Conservation (phyloP, 64 coral and sea anemone species). For the Platygyra sinensis region DNA sequence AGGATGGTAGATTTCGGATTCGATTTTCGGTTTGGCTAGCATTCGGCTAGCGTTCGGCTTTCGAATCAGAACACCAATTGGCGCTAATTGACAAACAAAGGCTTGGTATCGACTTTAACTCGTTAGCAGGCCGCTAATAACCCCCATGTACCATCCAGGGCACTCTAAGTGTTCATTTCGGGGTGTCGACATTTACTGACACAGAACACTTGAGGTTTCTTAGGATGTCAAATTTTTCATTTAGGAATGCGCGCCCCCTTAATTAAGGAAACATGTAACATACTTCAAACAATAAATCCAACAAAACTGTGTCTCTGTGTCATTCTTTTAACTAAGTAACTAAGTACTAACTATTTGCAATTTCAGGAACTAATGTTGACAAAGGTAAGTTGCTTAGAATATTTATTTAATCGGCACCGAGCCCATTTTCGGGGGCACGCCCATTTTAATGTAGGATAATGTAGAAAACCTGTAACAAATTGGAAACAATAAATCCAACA, state of each 20-base stretch:
- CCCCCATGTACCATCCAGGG: not conserved
- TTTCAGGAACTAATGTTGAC: no score
- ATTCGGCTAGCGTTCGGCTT: not conserved
- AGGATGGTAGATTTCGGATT: not conserved
- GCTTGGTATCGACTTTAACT: not conserved
- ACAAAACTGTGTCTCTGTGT: not conserved
- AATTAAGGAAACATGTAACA: not conserved
- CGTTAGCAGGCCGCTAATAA: not conserved
- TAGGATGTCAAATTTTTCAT: not conserved
- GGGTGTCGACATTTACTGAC: not conserved
- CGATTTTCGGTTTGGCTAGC: not conserved
- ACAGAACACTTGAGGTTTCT: not conserved
- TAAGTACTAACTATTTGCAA: no score
- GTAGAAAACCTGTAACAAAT: not conserved
- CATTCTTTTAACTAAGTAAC: not conserved
- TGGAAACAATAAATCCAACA: not conserved
- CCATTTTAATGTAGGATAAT: not conserved
- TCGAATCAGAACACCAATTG: not conserved
- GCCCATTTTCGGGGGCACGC: not conserved
- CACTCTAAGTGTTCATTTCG: not conserved
- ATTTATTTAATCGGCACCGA: not conserved
- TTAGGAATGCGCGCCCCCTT: not conserved
- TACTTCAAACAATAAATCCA: not conserved
- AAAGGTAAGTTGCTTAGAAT: no score
- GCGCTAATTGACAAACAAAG: not conserved